phyloP scores from a whole-genome alignment of 2,797 vertebrate genomes.

The Chloroceryle inda region DNA sequence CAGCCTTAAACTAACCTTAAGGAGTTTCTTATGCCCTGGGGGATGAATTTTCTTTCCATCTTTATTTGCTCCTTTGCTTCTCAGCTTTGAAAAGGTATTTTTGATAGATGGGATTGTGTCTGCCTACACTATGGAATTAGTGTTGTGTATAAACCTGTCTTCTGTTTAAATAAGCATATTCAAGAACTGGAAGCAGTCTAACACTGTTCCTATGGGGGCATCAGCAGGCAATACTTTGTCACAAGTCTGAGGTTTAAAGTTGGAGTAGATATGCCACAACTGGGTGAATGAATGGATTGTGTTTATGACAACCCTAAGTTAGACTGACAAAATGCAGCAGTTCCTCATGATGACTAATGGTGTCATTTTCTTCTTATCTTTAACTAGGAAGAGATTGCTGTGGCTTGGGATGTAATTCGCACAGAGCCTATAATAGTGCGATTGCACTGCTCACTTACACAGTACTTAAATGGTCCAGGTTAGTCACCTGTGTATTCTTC shows the following conservation, averaged over 20 bases:
- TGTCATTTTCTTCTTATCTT: conserved; percentile 50
- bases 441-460: conserved; percentile 90
- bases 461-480: conserved; percentile 93
- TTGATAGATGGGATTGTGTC: not conserved
- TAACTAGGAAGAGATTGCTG: conserved; percentile 65
- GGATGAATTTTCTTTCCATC: not conserved
- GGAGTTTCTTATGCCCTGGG: not conserved
- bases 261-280: not conserved
- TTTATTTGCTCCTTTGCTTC: not conserved
- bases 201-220: not conserved
- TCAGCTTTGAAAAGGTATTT: not conserved
- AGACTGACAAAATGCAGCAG: not conserved
- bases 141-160: not conserved
- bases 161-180: not conserved
- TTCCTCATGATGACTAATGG: not conserved
- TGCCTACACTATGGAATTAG: not conserved
- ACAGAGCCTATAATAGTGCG: conserved; percentile 90
- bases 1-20: not conserved
- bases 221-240: not conserved
- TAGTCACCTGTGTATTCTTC: conserved; percentile 26
- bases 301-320: not conserved
- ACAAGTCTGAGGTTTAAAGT: not conserved
- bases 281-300: not conserved
- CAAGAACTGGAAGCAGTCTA: not conserved
- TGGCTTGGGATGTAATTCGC: conserved; percentile 91